These are phyloP conservation scores for Byasa hedistus DNA, from an alignment of 2,888 invertebrate species.

Conservation along the genomic window DNA sequence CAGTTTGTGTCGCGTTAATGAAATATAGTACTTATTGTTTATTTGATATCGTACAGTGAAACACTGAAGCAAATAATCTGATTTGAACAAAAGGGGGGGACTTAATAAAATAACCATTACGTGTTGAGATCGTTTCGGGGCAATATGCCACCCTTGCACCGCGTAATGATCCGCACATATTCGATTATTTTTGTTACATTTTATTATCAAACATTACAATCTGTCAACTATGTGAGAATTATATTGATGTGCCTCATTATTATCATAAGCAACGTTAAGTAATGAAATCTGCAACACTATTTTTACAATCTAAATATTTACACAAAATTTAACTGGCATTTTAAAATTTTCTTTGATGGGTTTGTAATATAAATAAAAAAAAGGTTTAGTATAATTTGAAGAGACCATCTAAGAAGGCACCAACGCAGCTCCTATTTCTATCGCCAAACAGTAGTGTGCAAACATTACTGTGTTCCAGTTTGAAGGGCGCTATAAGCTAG, in stretches of 20 bases:
- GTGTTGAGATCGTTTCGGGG: conserved; percentile 15
- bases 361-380: no score
- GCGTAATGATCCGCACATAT: conserved; percentile 15
- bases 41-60: not conserved
- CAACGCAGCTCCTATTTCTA: no score
- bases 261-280: not conserved
- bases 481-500: no score
- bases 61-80: conserved; percentile 16
- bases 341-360: no score
- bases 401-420: no score
- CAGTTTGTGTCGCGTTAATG: not conserved
- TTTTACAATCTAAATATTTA: no score
- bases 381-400: no score
- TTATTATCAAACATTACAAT: conserved; percentile 27
- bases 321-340: no score
- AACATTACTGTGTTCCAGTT: no score
- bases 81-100: conserved; percentile 16
- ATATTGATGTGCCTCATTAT: conserved; percentile 1
- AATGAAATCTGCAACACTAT: no score
- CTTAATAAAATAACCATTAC: conserved; percentile 28
- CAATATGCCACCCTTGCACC: conserved; percentile 20
- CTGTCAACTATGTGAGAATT: conserved; percentile 28
- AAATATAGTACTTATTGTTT: not conserved
- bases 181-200: conserved; percentile 28
- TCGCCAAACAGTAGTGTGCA: no score